Conservation (phyloP, 2,113 vertebrate genomes). For the Psilopogon haemacephalus region DNA sequence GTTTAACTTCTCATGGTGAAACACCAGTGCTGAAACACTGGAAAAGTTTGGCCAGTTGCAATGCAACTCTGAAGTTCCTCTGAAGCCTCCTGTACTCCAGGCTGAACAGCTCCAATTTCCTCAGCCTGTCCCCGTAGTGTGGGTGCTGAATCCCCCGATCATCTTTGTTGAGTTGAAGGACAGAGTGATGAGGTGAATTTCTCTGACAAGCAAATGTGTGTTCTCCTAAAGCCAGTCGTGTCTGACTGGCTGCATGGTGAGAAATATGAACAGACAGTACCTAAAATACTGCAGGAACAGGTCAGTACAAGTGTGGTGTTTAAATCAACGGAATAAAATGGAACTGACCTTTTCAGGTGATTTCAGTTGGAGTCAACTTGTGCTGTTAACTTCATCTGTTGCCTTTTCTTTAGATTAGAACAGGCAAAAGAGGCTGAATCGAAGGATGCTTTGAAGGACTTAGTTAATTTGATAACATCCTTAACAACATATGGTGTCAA, state of each 20-base stretch:
- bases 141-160: too few relatives aligned
- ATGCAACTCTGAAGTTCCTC: too few relatives aligned
- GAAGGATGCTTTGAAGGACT: constrained; percentile 94
- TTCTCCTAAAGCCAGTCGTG: background rate
- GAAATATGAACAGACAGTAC: background rate
- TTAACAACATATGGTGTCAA: constrained; percentile 91
- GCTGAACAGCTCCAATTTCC: too few relatives aligned
- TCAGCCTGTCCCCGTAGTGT: too few relatives aligned
- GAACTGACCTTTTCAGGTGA: background rate
- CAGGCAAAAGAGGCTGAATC: constrained; percentile 96
- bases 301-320: background rate
- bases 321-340: background rate
- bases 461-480: constrained; percentile 95
- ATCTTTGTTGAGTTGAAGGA: background rate
- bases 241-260: background rate
- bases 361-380: background rate
- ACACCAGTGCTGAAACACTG: too few relatives aligned
- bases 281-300: background rate
- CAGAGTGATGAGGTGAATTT: background rate
- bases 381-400: background rate
- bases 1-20: background rate
- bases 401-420: constrained; percentile 83
- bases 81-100: too few relatives aligned
- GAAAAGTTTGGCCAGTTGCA: too few relatives aligned
- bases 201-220: background rate